Evolutionary conservation across 2,888 invertebrate species (phyloP).

Genomic region (Cryptocephalus moraei): DNA sequence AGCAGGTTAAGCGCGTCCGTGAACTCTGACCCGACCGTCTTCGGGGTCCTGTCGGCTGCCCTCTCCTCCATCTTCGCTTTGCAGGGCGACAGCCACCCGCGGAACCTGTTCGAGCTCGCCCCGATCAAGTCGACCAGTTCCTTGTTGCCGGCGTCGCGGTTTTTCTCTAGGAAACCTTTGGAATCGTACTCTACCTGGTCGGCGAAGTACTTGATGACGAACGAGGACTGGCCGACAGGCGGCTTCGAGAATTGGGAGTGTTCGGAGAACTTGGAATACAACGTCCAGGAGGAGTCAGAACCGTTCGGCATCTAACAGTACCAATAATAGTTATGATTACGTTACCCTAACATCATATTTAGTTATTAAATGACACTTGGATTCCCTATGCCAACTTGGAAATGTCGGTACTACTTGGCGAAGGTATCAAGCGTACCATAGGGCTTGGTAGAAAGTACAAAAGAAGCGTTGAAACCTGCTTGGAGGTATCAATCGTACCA

Average conservation of each 20-base stretch:
- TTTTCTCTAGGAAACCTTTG: constrained; percentile 92
- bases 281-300: constrained; percentile 82
- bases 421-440: too few relatives aligned
- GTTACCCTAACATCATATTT: too few relatives aligned
- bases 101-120: constrained; percentile 41
- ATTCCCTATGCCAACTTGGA: too few relatives aligned
- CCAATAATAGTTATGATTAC: too few relatives aligned
- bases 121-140: constrained; percentile 76
- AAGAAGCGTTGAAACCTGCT: too few relatives aligned
- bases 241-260: constrained; percentile 84
- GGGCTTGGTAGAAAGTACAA: too few relatives aligned
- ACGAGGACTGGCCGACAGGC: constrained; percentile 71
- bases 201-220: constrained; percentile 92
- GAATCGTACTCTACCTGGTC: constrained; percentile 90
- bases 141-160: constrained; percentile 90
- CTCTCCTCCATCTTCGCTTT: constrained; percentile 36
- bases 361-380: too few relatives aligned
- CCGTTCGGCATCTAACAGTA: constrained; percentile 78
- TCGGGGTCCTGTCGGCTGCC: constrained; percentile 40
- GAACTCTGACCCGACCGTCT: constrained; percentile 81
- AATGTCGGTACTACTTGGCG: too few relatives aligned
- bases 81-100: constrained; percentile 39
- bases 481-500: too few relatives aligned
- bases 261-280: constrained; percentile 74
- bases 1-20: constrained; percentile 85